Conservation (phyloP, 2,888 invertebrate species). For the Criorhina ranunculi region DNA sequence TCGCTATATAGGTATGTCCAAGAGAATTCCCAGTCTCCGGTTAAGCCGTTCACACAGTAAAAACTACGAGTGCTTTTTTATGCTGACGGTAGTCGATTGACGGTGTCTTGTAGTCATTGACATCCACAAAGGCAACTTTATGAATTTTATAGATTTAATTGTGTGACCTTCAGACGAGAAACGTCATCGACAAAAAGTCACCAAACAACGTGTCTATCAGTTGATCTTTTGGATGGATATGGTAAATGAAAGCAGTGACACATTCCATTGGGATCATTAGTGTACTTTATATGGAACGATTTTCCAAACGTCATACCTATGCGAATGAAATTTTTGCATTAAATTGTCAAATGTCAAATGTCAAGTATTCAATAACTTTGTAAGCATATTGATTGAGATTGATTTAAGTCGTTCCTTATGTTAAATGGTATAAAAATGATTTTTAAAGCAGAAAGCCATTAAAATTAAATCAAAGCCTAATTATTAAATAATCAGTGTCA, state of each 20-base stretch:
- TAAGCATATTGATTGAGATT: not conserved
- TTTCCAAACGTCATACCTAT: too few relatives aligned
- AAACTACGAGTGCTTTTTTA: not conserved
- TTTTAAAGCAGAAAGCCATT: constrained; percentile 10
- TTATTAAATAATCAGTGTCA: constrained; percentile 7
- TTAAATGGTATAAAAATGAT: not conserved
- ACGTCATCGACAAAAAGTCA: constrained; percentile 2
- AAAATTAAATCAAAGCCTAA: constrained; percentile 11
- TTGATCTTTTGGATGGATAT: too few relatives aligned
- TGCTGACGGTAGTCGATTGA: not conserved
- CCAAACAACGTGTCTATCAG: not conserved
- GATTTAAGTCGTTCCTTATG: too few relatives aligned
- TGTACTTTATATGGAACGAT: too few relatives aligned
- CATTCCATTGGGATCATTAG: too few relatives aligned
- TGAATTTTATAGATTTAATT: not conserved
- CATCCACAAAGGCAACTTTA: constrained; percentile 4
- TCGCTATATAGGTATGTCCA: not conserved
- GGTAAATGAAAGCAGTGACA: too few relatives aligned
- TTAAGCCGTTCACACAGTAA: not conserved
- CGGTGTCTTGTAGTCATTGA: constrained; percentile 13
- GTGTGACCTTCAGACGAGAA: constrained; percentile 5
- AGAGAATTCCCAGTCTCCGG: constrained; percentile 10
- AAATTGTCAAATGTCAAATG: too few relatives aligned
- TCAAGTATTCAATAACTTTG: too few relatives aligned
- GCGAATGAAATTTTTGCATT: too few relatives aligned